Base-by-base conservation (phyloP, 2,797 vertebrate species). In the Typhlichthys subterraneus region DNA sequence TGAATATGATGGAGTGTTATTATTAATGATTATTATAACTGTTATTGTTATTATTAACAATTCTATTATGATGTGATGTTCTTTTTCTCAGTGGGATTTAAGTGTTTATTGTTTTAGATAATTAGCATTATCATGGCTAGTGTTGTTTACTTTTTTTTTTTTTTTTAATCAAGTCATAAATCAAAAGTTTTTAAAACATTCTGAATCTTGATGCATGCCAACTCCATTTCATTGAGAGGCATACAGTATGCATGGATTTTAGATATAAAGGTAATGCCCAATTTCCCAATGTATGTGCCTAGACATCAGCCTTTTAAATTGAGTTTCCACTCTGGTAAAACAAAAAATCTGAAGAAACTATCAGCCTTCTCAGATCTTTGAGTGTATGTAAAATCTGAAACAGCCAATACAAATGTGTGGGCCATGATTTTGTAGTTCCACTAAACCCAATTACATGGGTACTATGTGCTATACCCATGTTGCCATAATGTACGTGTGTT, bases 1-100 rank as follows among this genome's bases (percentile, higher is more conserved):
- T 93, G 83, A 93, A 89, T 94, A 92, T 92, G 89, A 92, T 92
- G 90, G 90, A 88, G 86, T 92, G 91, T 92, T 93, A 91, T 92
- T 92, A 93, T 91, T 92, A 91, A 76, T 74, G 76, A 74, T 85
- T 76, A 92, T 92, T 93, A 89, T 91, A 92, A 89, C 89, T 93
- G 91, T 93, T 92, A 91, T 92, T 91, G 90, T 93, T 92, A 93
- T 93, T 90, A 91, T 92, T 91, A 88, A 88, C 87, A 86, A 90
- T 93, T 93, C 91, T 93, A 85, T 92, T 92, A 92, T 89, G 85
- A 86, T 89, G 91, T 93, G 90, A 91, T 90, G 90, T 92, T 92
- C 82, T 89, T 94, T 94, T 93, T 86, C 90, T 92, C 89, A 86
- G 90, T 94, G 93, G 85, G 84, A 84, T 91, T 92, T 93, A 84